phyloP scores from a whole-genome alignment of 2,888 invertebrate species.

The Spisula solida region DNA sequence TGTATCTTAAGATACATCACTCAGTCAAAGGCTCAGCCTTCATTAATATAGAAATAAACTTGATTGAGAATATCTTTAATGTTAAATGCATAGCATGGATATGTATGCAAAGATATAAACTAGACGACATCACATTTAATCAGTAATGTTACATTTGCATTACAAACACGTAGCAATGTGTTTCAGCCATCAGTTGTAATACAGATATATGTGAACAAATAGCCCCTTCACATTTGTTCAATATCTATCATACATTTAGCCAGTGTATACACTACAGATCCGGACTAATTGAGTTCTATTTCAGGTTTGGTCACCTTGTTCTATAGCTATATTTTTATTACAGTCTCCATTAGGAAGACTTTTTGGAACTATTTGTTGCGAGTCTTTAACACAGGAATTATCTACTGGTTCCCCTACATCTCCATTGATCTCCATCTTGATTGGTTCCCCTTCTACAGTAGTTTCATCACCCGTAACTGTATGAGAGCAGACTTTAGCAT shows the following conservation, averaged over 20 bases:
- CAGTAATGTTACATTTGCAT: neutral
- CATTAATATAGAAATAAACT: neutral
- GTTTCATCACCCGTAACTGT: slow-evolving; percentile 27
- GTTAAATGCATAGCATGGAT: neutral
- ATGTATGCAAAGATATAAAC: neutral
- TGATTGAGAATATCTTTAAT: neutral
- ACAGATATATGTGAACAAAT: neutral
- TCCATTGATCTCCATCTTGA: slow-evolving; percentile 68
- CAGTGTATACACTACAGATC: neutral
- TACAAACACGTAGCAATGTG: neutral
- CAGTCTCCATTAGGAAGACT: slow-evolving; percentile 31
- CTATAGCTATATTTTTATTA: neutral
- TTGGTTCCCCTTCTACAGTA: slow-evolving; percentile 40
- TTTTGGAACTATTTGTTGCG: slow-evolving; percentile 31
- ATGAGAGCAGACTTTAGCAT: slow-evolving; percentile 81
- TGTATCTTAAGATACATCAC: too few relatives aligned
- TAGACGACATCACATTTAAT: neutral
- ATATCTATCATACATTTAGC: neutral
- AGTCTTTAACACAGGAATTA: slow-evolving; percentile 34
- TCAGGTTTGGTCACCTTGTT: neutral
- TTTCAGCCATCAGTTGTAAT: neutral
- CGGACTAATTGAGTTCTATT: neutral
- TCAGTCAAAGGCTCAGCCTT: neutral
- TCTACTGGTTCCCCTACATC: slow-evolving; percentile 41
- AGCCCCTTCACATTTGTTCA: slow-evolving; percentile 11